phyloP scores from a whole-genome alignment of 2,888 invertebrate genomes.

The Thecocarcelia acutangulata region DNA sequence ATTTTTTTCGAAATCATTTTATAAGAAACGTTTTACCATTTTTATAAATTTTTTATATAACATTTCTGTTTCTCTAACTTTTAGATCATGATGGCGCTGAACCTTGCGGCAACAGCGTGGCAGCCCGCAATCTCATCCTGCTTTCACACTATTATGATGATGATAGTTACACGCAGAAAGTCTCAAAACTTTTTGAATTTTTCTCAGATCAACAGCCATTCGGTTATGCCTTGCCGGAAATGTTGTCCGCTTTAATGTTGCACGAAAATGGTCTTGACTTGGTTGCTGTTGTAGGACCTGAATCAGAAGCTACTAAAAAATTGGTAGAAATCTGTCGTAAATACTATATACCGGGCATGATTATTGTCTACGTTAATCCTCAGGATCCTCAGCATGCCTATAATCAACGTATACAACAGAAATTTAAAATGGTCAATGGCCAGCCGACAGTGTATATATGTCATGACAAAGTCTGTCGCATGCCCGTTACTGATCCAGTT shows the following conservation, averaged over 20 bases:
- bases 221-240: conserved; percentile 80
- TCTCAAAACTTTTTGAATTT: conserved; percentile 76
- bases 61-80: background rate
- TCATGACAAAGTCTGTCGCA: conserved; percentile 80
- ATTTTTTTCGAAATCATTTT: too few relatives aligned
- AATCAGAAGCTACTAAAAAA: conserved; percentile 75
- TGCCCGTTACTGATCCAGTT: conserved; percentile 79
- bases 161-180: conserved; percentile 74
- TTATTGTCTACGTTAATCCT: conserved; percentile 79
- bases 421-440: conserved; percentile 80
- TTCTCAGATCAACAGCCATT: conserved; percentile 77
- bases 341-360: conserved; percentile 81
- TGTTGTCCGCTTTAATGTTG: conserved; percentile 79
- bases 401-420: conserved; percentile 76
- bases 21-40: too few relatives aligned
- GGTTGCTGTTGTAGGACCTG: conserved; percentile 81
- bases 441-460: conserved; percentile 81
- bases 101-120: conserved; percentile 94
- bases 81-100: conserved; percentile 97
- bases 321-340: conserved; percentile 79
- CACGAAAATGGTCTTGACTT: conserved; percentile 79
- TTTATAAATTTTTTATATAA: background rate
- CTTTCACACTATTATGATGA: conserved; percentile 86
- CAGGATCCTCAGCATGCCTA: conserved; percentile 74
- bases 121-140: conserved; percentile 90